Evolutionary conservation across 2,888 invertebrate species (phyloP).

Genomic region (Drosophila quasianomalipes): DNA sequence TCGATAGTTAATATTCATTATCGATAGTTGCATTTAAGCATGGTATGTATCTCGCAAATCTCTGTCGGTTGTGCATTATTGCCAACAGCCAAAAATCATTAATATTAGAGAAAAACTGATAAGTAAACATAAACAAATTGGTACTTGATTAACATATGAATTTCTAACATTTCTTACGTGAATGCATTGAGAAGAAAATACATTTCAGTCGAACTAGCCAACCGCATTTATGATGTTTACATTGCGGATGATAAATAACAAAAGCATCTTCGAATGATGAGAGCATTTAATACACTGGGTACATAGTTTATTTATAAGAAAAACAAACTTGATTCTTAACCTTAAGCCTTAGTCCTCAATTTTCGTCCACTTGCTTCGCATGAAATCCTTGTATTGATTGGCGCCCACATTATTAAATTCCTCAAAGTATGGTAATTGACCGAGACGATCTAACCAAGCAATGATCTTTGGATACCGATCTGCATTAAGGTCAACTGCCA

Average conservation of each 20-base stretch:
- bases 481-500: conserved; percentile 56
- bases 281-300: neutral
- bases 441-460: conserved; percentile 68
- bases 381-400: conserved; percentile 27
- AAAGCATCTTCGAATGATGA: neutral
- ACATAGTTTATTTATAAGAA: neutral
- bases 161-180: too few species aligned
- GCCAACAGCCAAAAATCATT: too few species aligned
- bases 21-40: neutral
- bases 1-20: conserved; percentile 16
- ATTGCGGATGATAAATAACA: too few species aligned
- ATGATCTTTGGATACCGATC: conserved; percentile 61
- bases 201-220: neutral
- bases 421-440: conserved; percentile 69
- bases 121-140: neutral
- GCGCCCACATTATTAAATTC: conserved; percentile 51
- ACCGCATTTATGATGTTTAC: neutral
- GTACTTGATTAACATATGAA: too few species aligned
- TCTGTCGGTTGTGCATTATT: neutral
- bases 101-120: neutral
- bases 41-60: conserved; percentile 6
- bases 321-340: neutral
- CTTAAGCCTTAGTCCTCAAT: conserved; percentile 27
- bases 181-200: neutral
- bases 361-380: conserved; percentile 47